Evolutionary conservation across 2,888 invertebrate genomes (phyloP).

Genomic region (Piscicola geometra): DNA sequence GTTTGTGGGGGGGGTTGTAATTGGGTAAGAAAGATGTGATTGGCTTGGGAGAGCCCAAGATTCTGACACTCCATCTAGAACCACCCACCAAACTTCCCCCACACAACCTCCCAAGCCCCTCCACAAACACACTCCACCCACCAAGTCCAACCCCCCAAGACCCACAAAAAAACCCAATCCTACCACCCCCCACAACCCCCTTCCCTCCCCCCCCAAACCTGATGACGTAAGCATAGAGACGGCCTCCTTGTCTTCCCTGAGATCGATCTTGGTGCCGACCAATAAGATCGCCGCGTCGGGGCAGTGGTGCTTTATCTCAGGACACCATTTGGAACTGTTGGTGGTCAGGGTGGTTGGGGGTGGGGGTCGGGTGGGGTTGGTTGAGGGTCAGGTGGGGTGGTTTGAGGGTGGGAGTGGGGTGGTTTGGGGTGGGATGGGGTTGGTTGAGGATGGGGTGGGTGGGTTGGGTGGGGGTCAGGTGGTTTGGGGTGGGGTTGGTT

Average conservation of each 20-base stretch:
- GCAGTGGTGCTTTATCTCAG: constrained; percentile 99
- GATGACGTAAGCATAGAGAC: constrained; percentile 83
- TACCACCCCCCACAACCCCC: not conserved
- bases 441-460: no score
- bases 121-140: constrained; percentile 62
- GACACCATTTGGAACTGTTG: constrained; percentile 92
- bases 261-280: constrained; percentile 97
- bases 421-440: no score
- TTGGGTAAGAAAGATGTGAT: no score
- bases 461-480: no score
- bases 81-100: constrained; percentile 34
- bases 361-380: no score
- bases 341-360: no score
- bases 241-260: constrained; percentile 94
- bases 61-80: not conserved
- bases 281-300: constrained; percentile 97
- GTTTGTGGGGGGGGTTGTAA: no score
- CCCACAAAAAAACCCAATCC: not conserved
- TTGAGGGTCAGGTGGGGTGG: no score
- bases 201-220: constrained; percentile 63
- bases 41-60: no score
- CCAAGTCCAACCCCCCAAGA: not conserved
- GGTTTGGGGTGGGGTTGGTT: no score
- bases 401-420: no score
- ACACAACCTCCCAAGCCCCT: constrained; percentile 59